These are phyloP conservation scores for Pyrgus malvae DNA, from an alignment of 2,888 invertebrate genomes.

Conservation along the genomic window DNA sequence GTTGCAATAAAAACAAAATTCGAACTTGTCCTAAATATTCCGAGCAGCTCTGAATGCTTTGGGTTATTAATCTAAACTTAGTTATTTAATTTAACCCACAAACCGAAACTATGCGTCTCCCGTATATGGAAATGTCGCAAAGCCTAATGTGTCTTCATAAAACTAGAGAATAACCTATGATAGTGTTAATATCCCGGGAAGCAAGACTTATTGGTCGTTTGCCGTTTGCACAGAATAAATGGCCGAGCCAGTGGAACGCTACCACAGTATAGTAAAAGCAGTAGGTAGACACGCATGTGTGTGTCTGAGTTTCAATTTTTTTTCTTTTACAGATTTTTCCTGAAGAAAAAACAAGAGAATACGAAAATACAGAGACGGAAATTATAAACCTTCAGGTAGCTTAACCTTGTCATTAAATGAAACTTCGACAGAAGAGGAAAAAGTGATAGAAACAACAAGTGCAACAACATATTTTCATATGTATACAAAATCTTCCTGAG, in stretches of 20 bases:
- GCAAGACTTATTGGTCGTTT: constrained; percentile 80
- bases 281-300: not conserved
- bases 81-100: constrained; percentile 15
- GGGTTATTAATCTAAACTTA: not conserved
- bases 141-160: constrained; percentile 78
- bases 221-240: constrained; percentile 73
- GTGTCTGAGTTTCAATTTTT: too few relatives aligned
- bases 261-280: constrained; percentile 4
- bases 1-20: not conserved
- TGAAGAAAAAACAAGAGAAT: too few relatives aligned
- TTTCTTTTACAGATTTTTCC: too few relatives aligned
- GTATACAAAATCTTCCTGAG: too few relatives aligned
- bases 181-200: constrained; percentile 80
- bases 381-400: too few relatives aligned
- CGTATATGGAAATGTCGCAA: constrained; percentile 65
- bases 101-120: constrained; percentile 23
- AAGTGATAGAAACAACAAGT: too few relatives aligned
- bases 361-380: too few relatives aligned
- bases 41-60: not conserved
- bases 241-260: constrained; percentile 47
- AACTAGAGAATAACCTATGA: constrained; percentile 77
- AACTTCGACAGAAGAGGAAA: too few relatives aligned
- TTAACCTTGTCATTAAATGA: too few relatives aligned
- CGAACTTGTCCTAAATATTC: too few relatives aligned
- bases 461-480: too few relatives aligned